These are phyloP conservation scores for Hafferia zeledoni DNA, from an alignment of 2,797 vertebrate species.

Conservation along the genomic window DNA sequence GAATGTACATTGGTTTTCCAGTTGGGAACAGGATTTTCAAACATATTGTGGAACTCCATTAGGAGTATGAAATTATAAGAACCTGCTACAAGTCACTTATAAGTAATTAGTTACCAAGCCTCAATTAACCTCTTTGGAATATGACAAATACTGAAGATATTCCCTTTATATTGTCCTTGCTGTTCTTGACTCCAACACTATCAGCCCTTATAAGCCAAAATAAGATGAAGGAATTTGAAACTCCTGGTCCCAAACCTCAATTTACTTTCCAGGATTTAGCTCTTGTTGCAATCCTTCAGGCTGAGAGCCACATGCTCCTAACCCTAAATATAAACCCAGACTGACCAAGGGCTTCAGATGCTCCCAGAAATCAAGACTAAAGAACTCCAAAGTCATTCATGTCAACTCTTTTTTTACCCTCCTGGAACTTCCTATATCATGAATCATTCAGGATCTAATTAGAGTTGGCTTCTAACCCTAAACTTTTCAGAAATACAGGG, in stretches of 20 bases:
- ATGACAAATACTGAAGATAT: neutral
- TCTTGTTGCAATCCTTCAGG: neutral
- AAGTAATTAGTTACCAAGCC: neutral
- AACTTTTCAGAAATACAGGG: neutral
- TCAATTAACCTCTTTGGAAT: neutral
- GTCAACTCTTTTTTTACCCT: neutral
- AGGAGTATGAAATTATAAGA: neutral
- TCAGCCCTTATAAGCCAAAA: neutral
- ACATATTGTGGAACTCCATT: neutral
- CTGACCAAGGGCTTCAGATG: neutral
- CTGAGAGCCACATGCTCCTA: neutral
- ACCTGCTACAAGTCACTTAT: neutral
- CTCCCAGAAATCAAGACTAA: neutral
- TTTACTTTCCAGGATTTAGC: neutral
- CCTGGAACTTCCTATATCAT: neutral
- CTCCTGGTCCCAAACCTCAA: neutral
- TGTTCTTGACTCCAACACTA: neutral
- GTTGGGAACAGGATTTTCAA: neutral
- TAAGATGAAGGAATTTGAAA: neutral
- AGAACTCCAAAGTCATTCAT: neutral
- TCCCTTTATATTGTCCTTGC: neutral
- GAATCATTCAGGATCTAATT: neutral
- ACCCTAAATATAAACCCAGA: neutral
- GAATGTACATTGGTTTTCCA: neutral
- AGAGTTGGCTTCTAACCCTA: neutral